Evolutionary conservation across 2,888 invertebrate species (phyloP).

Genomic region (Sceliomorpha sp.): DNA sequence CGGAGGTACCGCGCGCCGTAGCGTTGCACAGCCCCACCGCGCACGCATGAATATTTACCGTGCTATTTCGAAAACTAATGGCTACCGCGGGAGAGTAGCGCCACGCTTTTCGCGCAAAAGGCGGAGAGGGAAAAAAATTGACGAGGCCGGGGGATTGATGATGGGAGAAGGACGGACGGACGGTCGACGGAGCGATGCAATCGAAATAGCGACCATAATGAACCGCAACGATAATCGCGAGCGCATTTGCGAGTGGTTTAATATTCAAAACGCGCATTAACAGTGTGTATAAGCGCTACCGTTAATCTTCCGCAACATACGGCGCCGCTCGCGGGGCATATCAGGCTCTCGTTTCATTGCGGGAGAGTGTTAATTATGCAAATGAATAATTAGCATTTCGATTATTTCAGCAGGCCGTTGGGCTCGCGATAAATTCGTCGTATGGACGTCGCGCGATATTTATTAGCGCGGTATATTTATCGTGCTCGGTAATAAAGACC

Average conservation of each 20-base stretch:
- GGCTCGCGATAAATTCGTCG: conserved; percentile 42
- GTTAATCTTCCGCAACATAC: conserved; percentile 68
- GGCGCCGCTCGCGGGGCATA: conserved; percentile 57
- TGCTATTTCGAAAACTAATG: conserved; percentile 46
- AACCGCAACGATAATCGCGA: conserved; percentile 44
- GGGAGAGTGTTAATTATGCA: conserved; percentile 75
- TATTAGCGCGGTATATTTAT: conserved; percentile 29
- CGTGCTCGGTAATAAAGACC: conserved; percentile 33
- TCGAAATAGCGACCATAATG: conserved; percentile 37
- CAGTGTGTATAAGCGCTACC: conserved; percentile 58
- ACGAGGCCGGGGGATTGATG: neutral
- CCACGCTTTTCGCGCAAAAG: conserved; percentile 10
- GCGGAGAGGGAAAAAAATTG: neutral
- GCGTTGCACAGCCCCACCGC: conserved; percentile 2
- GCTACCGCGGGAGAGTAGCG: conserved; percentile 17
- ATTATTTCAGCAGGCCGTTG: conserved; percentile 68
- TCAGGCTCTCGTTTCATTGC: conserved; percentile 64
- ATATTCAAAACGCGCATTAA: conserved; percentile 69
- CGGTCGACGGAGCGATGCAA: conserved; percentile 7
- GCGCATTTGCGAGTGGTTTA: conserved; percentile 61
- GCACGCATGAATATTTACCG: conserved; percentile 50
- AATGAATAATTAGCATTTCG: conserved; percentile 76
- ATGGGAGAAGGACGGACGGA: neutral
- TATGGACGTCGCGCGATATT: conserved; percentile 21
- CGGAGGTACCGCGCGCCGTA: conserved; percentile 14